Base-by-base conservation (phyloP, 64 coral and sea anemone species). In the Actinia tenebrosa region DNA sequence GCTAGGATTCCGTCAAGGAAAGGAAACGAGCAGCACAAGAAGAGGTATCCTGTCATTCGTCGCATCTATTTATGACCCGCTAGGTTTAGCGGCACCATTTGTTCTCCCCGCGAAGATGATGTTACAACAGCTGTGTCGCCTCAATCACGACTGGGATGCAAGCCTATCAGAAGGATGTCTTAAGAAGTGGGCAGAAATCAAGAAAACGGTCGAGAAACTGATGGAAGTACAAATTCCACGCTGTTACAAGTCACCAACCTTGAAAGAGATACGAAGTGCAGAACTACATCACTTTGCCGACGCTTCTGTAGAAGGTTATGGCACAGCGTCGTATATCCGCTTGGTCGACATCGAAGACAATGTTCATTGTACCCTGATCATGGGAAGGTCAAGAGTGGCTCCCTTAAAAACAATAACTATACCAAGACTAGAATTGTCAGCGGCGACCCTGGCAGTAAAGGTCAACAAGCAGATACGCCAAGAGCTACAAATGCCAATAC, bases 371-470 rank as follows among this genome's bases (percentile, higher is more conserved):
- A 59, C 64, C 26, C 87, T 93, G 19, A 50, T 93, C 27, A 86
- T 93, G 83, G 87, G 88, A 3, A 93, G 89, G 80, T 89, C 92
- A 16, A 55, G 87, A 30, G 92, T 87, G 25, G 82, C 56, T 47
- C 87, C 87, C 64, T 61, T 89, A 19, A 91, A 86, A 6, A 75
- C 59, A 56, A 72, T 92, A 19, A 89, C 90, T 18, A 60, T 88
- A 58, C 87, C 87, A 13, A 52, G 72, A 55, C 43, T 88, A 64
- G 72, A 88, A 45, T 79, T 84, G 2, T 45, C 80, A 79, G 84
- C 83, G 60, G 83, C 83, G 46, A 60, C 83, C 0, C 43, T 84
- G 27, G 83, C 83, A 11, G 83, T 60, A n/a, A 84, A 84, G 22
- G 53, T 84, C 10, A 54, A 84, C 55, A 60, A 84, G 83, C 42